Evolutionary conservation across 2,113 vertebrate genomes (phyloP).

Genomic region (Podilymbus podiceps): DNA sequence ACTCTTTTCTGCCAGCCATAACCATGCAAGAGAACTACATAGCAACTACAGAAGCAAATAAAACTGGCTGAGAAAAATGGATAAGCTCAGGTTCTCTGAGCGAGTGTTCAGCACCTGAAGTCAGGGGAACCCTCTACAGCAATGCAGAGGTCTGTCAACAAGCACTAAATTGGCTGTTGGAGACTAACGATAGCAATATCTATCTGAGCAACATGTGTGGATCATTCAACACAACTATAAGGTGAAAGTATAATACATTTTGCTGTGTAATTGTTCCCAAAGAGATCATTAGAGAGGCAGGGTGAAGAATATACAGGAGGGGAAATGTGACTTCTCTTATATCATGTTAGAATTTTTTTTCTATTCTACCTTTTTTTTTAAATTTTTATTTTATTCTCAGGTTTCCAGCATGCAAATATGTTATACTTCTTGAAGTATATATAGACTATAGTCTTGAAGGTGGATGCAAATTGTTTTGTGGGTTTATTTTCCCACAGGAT

Average conservation of each 20-base stretch:
- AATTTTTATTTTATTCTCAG: background rate
- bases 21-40: background rate
- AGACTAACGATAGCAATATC: background rate
- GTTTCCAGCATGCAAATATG: background rate
- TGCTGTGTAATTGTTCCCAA: background rate
- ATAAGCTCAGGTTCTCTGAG: background rate
- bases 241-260: background rate
- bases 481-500: background rate
- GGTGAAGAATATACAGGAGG: background rate
- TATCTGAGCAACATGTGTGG: background rate
- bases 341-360: background rate
- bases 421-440: background rate
- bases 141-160: background rate
- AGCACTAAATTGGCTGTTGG: background rate
- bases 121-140: background rate
- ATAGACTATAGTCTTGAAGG: background rate
- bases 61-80: background rate
- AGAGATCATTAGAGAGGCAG: background rate
- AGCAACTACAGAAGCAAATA: background rate
- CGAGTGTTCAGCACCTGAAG: background rate
- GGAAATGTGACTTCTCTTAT: background rate
- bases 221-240: background rate
- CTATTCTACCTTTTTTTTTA: accelerated
- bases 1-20: background rate
- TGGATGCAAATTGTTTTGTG: background rate